Conservation (phyloP, 2,113 vertebrate genomes). For the Centrocercus urophasianus region DNA sequence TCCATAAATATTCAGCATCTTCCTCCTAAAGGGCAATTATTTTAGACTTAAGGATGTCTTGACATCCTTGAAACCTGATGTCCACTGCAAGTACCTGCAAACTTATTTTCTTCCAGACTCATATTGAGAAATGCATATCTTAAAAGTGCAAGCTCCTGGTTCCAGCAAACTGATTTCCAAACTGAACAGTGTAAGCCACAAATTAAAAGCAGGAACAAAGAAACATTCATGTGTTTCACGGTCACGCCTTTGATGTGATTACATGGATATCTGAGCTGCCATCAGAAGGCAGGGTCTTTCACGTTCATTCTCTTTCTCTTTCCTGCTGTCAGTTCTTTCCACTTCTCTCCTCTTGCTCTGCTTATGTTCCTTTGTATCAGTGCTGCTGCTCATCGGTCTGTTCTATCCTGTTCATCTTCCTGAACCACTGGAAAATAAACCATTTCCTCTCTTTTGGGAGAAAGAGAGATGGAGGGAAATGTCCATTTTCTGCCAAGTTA, state of each 20-base stretch:
- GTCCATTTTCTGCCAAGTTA: not conserved
- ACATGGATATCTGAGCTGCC: not conserved
- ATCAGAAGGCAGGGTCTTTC: not conserved
- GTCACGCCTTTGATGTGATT: not conserved
- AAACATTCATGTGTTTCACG: not conserved
- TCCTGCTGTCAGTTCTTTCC: not conserved
- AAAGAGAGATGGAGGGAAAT: too few species aligned
- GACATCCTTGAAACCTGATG: not conserved
- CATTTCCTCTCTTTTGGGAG: not conserved
- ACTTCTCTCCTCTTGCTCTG: not conserved
- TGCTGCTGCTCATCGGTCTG: not conserved
- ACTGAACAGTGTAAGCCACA: not conserved
- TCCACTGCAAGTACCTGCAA: not conserved
- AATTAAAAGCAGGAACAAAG: not conserved
- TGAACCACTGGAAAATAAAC: not conserved
- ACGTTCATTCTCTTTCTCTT: not conserved
- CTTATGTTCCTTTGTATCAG: not conserved
- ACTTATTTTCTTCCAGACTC: not conserved
- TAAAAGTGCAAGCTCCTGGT: fast-evolving
- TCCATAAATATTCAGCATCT: conserved; percentile 38
- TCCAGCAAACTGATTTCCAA: not conserved
- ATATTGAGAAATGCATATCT: not conserved
- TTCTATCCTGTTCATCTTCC: not conserved
- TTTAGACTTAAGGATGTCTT: not conserved
- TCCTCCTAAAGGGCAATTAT: not conserved